Base-by-base conservation (phyloP, 2,888 invertebrate genomes). In the Caenorhabditis japonica region DNA sequence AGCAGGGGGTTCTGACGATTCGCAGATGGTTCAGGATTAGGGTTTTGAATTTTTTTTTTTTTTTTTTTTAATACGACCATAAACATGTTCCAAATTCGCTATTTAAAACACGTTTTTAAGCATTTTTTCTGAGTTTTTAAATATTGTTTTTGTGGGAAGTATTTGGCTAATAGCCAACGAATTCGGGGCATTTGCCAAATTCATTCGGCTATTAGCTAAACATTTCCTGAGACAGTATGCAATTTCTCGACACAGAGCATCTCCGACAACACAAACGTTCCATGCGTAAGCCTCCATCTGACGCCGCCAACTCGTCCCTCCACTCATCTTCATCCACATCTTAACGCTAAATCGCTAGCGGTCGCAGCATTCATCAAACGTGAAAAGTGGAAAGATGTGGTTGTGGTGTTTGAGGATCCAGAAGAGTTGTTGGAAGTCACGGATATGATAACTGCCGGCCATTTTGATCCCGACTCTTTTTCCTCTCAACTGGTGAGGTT, bases 361-460 rank as follows among this genome's bases (percentile, higher is more conserved):
- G 74, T 69, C 0, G 74, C 77, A 7, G 53, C 68, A 1, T 77
- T 77, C 19, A 62, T 75, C 4, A 66, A 74, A 39, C 46, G 49
- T 1, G 75, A 77, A 34, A 62, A 62, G 23, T 77, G 77, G 77
- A 66, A 64, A 17, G 62, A 66, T 34, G 75, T 77, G 0, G 77
- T 75, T 0, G 62, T 77, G 5, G 71, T 77, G 5, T 77, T 77
- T 30, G 68, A 72, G 27, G 61, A 68, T 25, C 25, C 61, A 1
- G 61, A 73, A 34, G 73, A 73, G 21, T 33, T 74, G 10, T 23
- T 74, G 21, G 69, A 68, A 27, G 46, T 74, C 0, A 69, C 68
- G 7, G 74, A 74, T 43, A 62, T 74, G 69, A 74, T 74, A 10
- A 74, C 74, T n/a, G 68, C 74, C 5, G 74, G 74, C 15, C 74